Conservation (phyloP, 2,113 vertebrate species). For the Rhynchopsitta pachyrhyncha region DNA sequence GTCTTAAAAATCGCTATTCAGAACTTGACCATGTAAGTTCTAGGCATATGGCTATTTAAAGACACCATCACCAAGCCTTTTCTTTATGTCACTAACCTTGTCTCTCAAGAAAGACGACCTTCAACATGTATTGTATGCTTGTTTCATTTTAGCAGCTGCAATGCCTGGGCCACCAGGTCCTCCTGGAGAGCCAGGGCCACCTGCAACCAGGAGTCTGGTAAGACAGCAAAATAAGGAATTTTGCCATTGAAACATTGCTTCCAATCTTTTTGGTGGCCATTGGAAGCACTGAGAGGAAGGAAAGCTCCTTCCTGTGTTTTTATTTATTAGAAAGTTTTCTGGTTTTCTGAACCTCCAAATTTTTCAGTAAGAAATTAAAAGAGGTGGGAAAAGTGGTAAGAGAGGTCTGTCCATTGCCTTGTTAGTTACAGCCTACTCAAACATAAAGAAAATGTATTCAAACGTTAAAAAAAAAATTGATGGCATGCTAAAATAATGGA, state of each 20-base stretch:
- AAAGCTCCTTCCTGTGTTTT: background rate
- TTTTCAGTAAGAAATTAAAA: background rate
- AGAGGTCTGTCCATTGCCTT: background rate
- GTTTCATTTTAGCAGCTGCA: conserved; percentile 73
- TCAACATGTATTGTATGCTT: background rate
- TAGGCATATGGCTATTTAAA: background rate
- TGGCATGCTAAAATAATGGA: background rate
- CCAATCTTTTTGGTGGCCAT: background rate
- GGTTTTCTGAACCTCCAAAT: background rate
- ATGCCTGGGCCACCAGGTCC: conserved; percentile 88
- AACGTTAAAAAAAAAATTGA: background rate
- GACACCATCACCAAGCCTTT: background rate
- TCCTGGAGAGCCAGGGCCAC: conserved; percentile 85
- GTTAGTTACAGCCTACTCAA: background rate
- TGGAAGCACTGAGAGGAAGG: background rate
- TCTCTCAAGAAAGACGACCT: background rate
- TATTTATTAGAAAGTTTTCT: background rate
- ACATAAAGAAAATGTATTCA: background rate
- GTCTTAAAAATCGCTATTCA: background rate
- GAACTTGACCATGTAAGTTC: background rate
- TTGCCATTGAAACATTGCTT: background rate
- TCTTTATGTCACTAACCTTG: background rate
- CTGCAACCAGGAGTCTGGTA: conserved; percentile 81
- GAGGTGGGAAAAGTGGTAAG: background rate
- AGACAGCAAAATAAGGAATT: conserved; percentile 40